Evolutionary conservation across 2,888 invertebrate genomes (phyloP), one percentile per base, ranked within the genome.

Genomic region (Drosophila phalerata): DNA sequence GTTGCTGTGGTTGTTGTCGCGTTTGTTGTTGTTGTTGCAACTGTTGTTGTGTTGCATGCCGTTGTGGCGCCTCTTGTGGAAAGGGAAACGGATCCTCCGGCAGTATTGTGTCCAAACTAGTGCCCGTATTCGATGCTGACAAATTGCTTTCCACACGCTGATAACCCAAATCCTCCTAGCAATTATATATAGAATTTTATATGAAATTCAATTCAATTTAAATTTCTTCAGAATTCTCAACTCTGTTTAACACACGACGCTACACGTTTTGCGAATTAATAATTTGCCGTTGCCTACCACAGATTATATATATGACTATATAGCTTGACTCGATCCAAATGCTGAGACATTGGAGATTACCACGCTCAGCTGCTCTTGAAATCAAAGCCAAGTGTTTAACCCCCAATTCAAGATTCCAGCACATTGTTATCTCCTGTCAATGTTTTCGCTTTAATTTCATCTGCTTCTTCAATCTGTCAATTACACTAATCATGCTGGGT

Each of bases 61-160:
- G 79, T 38, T 81, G 82, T 8, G 82, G 81, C 17, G 80, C 73
- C 15, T 68, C 88, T 53, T 79, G 81, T 1, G 90, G 87, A 67
- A 92, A 91, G 55, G 91, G 80, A 71, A 91, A 92, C 15, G 92
- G 92, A 84, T 92, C 92, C 77, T 92, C 92, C 11, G 92, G 92
- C 30, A 92, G 67, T 73, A 92, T 92, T 68, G 92, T 92, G 73
- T 94, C 94, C 70, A 95, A 91, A 69, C 94, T 94, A 25, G 95
- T 94, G 90, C 94, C 93, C 85, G 95, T 94, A 62, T 95, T 94
- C 42, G 95, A 94, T 37, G 94, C 92, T 2, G 95, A 94, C 13
- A 95, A 92, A 32, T 94, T 93, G 48, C 94, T 93, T 48, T 91
- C 90, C 71, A 93, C 93, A 56, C 92, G 90, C 19, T 91, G 91